A percentile compares a stretch with the other conserved stretches of the same genome.
These are phyloP conservation scores for Aptenodytes forsteri DNA, from an alignment of 2,113 vertebrate genomes.

Conservation along the genomic window DNA sequence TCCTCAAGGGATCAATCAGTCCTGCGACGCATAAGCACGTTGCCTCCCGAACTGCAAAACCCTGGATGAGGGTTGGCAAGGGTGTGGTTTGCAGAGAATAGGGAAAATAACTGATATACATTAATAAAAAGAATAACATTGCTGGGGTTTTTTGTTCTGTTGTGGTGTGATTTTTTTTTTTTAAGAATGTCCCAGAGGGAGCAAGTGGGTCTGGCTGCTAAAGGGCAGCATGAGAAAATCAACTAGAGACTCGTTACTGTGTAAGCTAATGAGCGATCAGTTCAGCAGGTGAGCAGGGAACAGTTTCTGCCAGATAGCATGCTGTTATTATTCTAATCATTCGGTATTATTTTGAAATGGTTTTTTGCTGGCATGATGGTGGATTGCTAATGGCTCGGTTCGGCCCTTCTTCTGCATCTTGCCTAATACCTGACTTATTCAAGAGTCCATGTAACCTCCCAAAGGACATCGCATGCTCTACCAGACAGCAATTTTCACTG, in stretches of 20 bases:
- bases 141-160: neutral
- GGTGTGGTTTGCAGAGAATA: neutral
- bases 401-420: neutral
- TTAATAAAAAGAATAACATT: neutral
- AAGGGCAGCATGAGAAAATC: constrained; percentile 14
- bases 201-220: neutral
- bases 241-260: neutral
- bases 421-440: neutral
- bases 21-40: neutral
- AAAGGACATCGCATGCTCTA: neutral
- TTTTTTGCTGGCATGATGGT: neutral
- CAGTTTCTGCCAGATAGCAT: neutral
- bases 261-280: neutral
- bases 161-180: neutral
- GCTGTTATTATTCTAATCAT: neutral
- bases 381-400: neutral
- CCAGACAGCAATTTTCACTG: fast-evolving
- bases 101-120: neutral
- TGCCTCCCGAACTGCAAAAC: neutral
- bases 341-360: neutral
- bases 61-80: neutral
- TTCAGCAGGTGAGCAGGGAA: constrained; percentile 24
- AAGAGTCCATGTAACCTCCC: neutral
- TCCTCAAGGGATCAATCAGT: neutral
- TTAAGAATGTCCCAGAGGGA: neutral